These are phyloP conservation scores for Hypsibius dujardini DNA, from an alignment of 1,140 invertebrate genomes.

Conservation along the genomic window DNA sequence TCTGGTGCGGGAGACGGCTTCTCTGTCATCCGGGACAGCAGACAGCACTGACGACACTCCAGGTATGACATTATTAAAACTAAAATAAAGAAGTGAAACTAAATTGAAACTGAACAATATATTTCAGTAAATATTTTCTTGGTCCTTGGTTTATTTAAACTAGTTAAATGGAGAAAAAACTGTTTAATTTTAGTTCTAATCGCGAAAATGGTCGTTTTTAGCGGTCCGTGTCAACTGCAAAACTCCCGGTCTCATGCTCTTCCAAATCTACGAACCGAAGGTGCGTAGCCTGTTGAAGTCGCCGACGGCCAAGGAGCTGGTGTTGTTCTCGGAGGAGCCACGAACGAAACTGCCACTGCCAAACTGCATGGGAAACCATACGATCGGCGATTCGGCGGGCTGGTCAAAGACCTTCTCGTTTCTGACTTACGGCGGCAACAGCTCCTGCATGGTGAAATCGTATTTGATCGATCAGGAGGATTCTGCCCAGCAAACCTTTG, in stretches of 20 bases:
- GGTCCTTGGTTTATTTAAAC: too few species aligned
- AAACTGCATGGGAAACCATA: not conserved
- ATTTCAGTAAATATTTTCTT: too few species aligned
- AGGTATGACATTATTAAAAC: not conserved
- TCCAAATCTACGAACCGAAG: not conserved
- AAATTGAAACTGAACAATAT: not conserved
- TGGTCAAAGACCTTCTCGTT: conserved; percentile 5
- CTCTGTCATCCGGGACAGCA: too few species aligned
- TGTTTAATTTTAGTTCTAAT: not conserved
- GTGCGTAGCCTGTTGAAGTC: not conserved
- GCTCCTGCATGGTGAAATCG: not conserved
- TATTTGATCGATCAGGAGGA: not conserved
- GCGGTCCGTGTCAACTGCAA: not conserved
- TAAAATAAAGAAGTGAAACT: not conserved
- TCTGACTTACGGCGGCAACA: not conserved
- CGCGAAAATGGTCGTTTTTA: not conserved
- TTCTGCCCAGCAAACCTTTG: not conserved
- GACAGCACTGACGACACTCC: too few species aligned
- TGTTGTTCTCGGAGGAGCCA: not conserved
- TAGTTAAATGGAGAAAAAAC: too few species aligned
- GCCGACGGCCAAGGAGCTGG: not conserved
- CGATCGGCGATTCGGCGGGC: not conserved
- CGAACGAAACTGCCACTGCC: not conserved
- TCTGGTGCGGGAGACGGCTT: too few species aligned
- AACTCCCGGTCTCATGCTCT: not conserved